Conservation (phyloP, 2,797 vertebrate species). For the Vespertilio murinus region DNA sequence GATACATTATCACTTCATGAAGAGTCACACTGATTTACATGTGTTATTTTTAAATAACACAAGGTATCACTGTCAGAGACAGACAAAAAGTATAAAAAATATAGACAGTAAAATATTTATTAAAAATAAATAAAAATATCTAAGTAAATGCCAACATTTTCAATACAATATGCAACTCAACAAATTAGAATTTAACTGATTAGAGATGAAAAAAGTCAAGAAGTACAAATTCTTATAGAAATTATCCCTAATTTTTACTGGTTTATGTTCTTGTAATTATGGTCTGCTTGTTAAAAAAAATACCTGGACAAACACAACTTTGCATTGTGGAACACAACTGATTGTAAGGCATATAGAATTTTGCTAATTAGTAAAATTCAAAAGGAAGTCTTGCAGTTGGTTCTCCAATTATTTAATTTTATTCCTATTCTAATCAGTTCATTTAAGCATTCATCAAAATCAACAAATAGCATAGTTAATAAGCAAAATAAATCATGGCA, state of each 20-base stretch:
- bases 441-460: slow-evolving; percentile 16
- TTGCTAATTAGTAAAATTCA: slow-evolving; percentile 25
- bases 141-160: background rate
- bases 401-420: slow-evolving; percentile 37
- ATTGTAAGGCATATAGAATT: background rate
- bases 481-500: slow-evolving; percentile 19
- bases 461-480: slow-evolving; percentile 37
- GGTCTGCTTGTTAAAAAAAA: background rate
- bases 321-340: background rate
- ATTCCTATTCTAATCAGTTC: background rate
- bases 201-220: background rate
- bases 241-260: background rate
- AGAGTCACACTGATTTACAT: background rate
- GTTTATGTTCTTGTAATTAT: background rate
- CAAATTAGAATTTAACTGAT: slow-evolving; percentile 20
- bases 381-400: background rate
- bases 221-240: background rate
- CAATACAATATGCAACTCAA: background rate
- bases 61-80: background rate
- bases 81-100: background rate
- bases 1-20: background rate
- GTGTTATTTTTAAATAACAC: background rate
- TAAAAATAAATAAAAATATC: background rate
- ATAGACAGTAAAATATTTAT: background rate
- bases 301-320: background rate